Conservation (phyloP, 2,888 invertebrate species). For the Ichneumon xanthorius region DNA sequence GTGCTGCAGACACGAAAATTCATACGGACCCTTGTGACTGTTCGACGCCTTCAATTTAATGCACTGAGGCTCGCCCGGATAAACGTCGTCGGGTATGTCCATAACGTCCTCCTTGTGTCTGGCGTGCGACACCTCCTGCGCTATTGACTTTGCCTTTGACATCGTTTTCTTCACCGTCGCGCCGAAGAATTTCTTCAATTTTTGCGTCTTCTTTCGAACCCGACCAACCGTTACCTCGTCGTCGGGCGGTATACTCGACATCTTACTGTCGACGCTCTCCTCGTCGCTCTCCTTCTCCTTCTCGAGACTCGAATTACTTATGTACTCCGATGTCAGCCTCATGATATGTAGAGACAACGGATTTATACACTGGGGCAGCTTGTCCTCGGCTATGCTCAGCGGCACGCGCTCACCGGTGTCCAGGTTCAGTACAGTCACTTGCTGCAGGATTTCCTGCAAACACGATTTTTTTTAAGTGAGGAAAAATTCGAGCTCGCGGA, state of each 20-base stretch:
- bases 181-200: conserved; percentile 93
- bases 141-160: conserved; percentile 95
- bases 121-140: conserved; percentile 95
- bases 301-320: conserved; percentile 88
- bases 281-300: conserved; percentile 92
- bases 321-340: conserved; percentile 96
- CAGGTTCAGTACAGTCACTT: conserved; percentile 93
- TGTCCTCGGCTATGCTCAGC: conserved; percentile 97
- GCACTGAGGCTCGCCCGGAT: conserved; percentile 90
- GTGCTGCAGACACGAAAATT: conserved; percentile 96
- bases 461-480: background rate
- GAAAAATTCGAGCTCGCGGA: too few species aligned
- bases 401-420: conserved; percentile 97
- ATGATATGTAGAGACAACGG: conserved; percentile 98
- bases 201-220: conserved; percentile 86
- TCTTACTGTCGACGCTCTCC: conserved; percentile 90
- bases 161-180: conserved; percentile 96
- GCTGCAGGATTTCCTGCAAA: conserved; percentile 93
- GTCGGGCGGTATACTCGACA: conserved; percentile 86
- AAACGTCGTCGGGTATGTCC: conserved; percentile 93
- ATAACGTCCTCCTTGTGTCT: conserved; percentile 94
- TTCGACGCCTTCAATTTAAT: conserved; percentile 97
- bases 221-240: conserved; percentile 85
- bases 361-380: conserved; percentile 95
- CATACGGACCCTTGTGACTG: conserved; percentile 98